Evolutionary conservation across 2,797 vertebrate genomes (phyloP).

Genomic region (Cuniculus paca): DNA sequence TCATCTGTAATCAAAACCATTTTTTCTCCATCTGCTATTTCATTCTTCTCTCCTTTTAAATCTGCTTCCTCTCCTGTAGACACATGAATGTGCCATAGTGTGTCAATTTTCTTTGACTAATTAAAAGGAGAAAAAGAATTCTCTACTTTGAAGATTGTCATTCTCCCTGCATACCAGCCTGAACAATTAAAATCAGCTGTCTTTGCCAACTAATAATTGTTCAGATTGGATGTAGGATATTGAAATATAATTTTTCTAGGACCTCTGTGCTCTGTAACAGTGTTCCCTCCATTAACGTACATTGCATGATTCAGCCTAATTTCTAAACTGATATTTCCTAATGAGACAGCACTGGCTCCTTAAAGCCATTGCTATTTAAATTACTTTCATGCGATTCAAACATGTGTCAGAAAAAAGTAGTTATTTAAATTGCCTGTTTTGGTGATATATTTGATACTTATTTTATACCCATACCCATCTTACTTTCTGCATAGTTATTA

Average conservation of each 20-base stretch:
- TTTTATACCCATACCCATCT: conserved; percentile 2
- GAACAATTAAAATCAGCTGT: conserved; percentile 76
- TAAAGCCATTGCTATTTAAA: conserved; percentile 48
- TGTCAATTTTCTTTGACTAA: conserved; percentile 78
- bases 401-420: conserved; percentile 32
- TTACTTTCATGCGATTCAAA: conserved; percentile 36
- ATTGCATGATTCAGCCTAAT: neutral
- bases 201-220: conserved; percentile 64
- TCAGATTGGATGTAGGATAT: conserved; percentile 13
- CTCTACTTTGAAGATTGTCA: conserved; percentile 70
- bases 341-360: neutral
- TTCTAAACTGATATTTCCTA: conserved; percentile 59
- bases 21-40: conserved; percentile 74
- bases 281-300: neutral
- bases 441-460: neutral
- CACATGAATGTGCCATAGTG: conserved; percentile 76
- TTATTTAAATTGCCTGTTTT: conserved; percentile 43
- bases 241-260: conserved; percentile 35
- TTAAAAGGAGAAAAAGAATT: conserved; percentile 65
- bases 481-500: conserved; percentile 45
- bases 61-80: conserved; percentile 65
- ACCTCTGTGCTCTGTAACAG: neutral
- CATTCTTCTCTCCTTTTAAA: conserved; percentile 76
- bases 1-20: conserved; percentile 70
- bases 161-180: conserved; percentile 61